Percentiles rank a stretch among this genome's conserved stretches.
phyloP scores from a whole-genome alignment of 2,797 vertebrate species.

The Benthosema pterotum region DNA sequence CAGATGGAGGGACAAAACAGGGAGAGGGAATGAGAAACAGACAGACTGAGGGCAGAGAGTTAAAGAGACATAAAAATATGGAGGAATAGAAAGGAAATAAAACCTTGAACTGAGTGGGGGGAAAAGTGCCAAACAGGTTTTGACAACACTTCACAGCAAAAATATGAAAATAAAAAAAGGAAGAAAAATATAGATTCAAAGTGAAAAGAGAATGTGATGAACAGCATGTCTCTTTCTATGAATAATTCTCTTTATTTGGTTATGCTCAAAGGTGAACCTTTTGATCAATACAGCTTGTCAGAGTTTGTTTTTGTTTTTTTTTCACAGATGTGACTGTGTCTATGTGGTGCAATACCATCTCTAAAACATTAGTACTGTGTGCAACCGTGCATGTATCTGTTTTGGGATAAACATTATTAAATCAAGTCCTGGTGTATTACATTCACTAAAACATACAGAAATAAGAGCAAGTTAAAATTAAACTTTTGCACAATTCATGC shows the following conservation, averaged over 20 bases:
- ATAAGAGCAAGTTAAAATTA: too few species aligned
- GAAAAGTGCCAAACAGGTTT: constrained; percentile 19
- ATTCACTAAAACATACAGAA: too few species aligned
- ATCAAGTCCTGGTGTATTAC: too few species aligned
- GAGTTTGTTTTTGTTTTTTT: too few species aligned
- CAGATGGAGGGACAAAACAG: background rate
- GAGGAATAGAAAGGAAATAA: too few species aligned
- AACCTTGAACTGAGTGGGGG: too few species aligned
- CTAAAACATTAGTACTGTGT: too few species aligned
- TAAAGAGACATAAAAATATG: background rate
- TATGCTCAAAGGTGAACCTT: constrained; percentile 63
- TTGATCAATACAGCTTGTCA: constrained; percentile 65
- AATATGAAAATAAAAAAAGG: constrained; percentile 58
- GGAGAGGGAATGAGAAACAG: background rate
- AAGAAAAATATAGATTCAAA: constrained; percentile 52
- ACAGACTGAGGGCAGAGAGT: background rate
- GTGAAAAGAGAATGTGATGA: constrained; percentile 40
- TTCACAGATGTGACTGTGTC: constrained; percentile 56
- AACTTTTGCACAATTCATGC: too few species aligned
- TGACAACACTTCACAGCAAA: constrained; percentile 65
- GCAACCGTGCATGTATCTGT: too few species aligned
- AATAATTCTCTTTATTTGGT: constrained; percentile 79
- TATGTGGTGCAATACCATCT: constrained; percentile 36
- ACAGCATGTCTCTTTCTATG: constrained; percentile 66
- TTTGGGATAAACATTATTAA: too few species aligned